These are phyloP conservation scores for Coleophora deauratella DNA, from an alignment of 2,888 invertebrate species.

Conservation along the genomic window DNA sequence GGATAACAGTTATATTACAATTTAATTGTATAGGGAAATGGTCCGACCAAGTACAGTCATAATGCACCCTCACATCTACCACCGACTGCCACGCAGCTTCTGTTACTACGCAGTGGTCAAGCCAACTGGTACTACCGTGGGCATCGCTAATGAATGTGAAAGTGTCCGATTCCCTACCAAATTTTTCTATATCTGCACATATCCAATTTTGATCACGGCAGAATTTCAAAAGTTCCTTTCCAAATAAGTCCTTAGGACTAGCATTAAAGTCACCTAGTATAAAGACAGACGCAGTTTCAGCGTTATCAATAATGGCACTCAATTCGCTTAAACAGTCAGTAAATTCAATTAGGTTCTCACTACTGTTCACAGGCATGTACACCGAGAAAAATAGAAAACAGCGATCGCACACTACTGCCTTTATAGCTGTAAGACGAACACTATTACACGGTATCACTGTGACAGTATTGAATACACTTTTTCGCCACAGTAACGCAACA, in stretches of 20 bases:
- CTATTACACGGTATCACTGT: not conserved
- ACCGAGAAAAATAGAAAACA: not conserved
- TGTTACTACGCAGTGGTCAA: slow-evolving; percentile 13
- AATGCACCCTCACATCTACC: not conserved
- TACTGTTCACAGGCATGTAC: not conserved
- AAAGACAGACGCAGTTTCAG: slow-evolving; percentile 3
- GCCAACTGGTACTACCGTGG: slow-evolving; percentile 12
- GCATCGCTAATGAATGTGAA: slow-evolving; percentile 17
- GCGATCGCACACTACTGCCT: not conserved
- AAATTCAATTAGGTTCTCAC: not conserved
- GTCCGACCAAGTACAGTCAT: slow-evolving; percentile 14
- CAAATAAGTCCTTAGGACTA: slow-evolving; percentile 13
- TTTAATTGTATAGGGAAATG: slow-evolving; percentile 9
- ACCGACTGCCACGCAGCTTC: slow-evolving; percentile 4
- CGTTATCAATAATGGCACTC: not conserved
- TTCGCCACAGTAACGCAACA: not conserved
- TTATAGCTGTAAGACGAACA: not conserved
- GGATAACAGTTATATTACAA: not conserved
- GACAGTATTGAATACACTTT: not conserved
- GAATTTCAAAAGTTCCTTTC: slow-evolving; percentile 7
- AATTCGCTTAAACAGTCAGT: not conserved
- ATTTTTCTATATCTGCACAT: slow-evolving; percentile 10
- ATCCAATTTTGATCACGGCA: slow-evolving; percentile 13
- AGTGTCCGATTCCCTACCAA: slow-evolving; percentile 3
- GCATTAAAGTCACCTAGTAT: slow-evolving; percentile 16